Base-by-base conservation (phyloP, 2,113 vertebrate species). In the rat (Rattus norvegicus) region DNA sequence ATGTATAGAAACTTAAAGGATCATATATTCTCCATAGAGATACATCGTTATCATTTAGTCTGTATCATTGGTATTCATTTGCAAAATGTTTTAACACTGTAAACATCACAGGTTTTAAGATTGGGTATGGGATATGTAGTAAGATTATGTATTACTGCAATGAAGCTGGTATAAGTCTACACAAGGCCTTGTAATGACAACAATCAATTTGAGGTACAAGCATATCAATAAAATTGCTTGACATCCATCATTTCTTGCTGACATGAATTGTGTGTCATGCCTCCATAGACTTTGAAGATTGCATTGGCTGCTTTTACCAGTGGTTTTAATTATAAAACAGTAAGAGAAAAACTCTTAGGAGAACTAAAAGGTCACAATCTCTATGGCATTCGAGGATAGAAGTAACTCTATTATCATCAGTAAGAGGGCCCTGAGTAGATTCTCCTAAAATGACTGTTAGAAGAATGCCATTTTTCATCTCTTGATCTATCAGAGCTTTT, bases 161-260 rank as follows among this genome's bases (percentile, higher is more conserved):
- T 81, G 98, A 98, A 98, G 99, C 98, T 98, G 98, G 98, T 98
- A 98, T 81, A 94, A 98, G 97, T 97, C 94, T 95, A 93, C 52
- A 97, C 97, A 98, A 98, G 96, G 97, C 97, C 97, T 93, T 96
- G 98, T 90, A 90, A 86, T 47, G 84, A 36, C 14, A 96, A 99
- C 99, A 99, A 77, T 99, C 98, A 93, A 99, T 43, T 1, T 52
- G 98, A 98, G 99, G 99, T 98, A 99, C 98, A 52, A 99, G 98
- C 96, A 99, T 99, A 97, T 99, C 99, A 97, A 99, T 99, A 97
- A 99, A 43, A 99, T n/a, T 99, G 98, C 97, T 59, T 99, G 96
- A 99, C 95, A 97, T 99, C 99, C 98, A 99, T 98, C 99, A 99
- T 99, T 98, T 99, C 99, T 99, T 99, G 99, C 30, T 98, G 98